These are phyloP conservation scores for Sterrhoptilus dennistouni DNA, from an alignment of 2,113 vertebrate species.

Conservation along the genomic window DNA sequence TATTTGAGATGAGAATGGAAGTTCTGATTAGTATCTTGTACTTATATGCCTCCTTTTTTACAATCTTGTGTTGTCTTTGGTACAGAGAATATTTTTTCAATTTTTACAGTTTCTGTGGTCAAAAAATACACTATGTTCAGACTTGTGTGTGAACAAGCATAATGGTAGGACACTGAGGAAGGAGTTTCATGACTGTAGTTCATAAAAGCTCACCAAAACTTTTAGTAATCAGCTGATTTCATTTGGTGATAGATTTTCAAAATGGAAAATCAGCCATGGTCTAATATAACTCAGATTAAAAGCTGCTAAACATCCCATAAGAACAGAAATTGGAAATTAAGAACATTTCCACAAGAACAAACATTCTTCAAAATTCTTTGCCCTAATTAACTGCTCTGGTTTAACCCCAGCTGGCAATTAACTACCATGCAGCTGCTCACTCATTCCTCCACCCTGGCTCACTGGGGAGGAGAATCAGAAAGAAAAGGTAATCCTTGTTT, in stretches of 20 bases:
- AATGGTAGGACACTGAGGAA: neutral
- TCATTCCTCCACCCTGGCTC: neutral
- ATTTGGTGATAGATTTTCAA: neutral
- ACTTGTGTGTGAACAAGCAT: neutral
- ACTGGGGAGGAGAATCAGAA: neutral
- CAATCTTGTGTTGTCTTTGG: neutral
- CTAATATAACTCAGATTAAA: neutral
- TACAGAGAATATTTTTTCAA: neutral
- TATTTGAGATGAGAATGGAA: neutral
- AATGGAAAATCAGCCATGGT: neutral
- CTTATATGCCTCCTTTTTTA: neutral
- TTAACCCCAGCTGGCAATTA: neutral
- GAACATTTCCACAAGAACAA: neutral
- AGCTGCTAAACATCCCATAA: neutral
- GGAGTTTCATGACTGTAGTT: neutral
- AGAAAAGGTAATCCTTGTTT: neutral
- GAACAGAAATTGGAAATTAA: neutral
- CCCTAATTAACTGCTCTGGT: neutral
- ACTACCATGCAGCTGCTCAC: neutral
- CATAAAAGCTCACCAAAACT: neutral
- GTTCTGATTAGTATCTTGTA: neutral
- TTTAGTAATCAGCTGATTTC: neutral
- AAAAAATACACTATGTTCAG: neutral
- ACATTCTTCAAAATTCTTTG: neutral
- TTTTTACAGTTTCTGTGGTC: neutral